Evolutionary conservation across 2,113 vertebrate species (phyloP).

Genomic region (Oreotragus oreotragus): DNA sequence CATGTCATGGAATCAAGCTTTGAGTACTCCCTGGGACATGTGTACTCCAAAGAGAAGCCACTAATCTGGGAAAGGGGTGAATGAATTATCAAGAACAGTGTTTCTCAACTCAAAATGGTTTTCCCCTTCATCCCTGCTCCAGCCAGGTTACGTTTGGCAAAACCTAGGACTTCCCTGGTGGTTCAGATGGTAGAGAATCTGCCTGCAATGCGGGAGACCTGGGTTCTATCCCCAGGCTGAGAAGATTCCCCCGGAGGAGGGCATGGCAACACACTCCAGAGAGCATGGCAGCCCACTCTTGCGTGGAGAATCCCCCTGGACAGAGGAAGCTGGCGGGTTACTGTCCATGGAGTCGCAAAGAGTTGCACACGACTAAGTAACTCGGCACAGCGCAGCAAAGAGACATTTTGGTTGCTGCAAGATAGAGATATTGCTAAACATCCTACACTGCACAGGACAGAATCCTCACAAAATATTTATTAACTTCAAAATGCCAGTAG

Average conservation of each 20-base stretch:
- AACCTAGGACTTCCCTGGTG: background rate
- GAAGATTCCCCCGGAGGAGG: rapidly evolving
- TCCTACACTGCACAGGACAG: background rate
- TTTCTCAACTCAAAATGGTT: background rate
- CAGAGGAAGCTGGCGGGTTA: rapidly evolving
- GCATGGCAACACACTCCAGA: background rate
- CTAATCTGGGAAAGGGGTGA: background rate
- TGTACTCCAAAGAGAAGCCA: background rate
- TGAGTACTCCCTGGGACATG: background rate
- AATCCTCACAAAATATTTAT: background rate
- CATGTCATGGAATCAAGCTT: background rate
- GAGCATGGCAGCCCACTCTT: background rate
- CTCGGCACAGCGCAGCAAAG: background rate
- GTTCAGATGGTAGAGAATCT: background rate
- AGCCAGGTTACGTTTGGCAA: background rate
- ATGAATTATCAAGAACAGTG: background rate
- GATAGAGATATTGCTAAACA: background rate
- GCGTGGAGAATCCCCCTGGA: background rate
- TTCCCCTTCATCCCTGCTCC: rapidly evolving
- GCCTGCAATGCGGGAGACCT: rapidly evolving
- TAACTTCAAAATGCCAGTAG: background rate
- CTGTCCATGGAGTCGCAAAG: rapidly evolving
- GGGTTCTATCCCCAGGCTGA: background rate
- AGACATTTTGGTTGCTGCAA: background rate
- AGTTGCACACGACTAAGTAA: rapidly evolving